A percentile compares a stretch with the other conserved stretches of the same genome.
Conservation (phyloP, 2,113 vertebrate species). For the Melanocharis versteri region DNA sequence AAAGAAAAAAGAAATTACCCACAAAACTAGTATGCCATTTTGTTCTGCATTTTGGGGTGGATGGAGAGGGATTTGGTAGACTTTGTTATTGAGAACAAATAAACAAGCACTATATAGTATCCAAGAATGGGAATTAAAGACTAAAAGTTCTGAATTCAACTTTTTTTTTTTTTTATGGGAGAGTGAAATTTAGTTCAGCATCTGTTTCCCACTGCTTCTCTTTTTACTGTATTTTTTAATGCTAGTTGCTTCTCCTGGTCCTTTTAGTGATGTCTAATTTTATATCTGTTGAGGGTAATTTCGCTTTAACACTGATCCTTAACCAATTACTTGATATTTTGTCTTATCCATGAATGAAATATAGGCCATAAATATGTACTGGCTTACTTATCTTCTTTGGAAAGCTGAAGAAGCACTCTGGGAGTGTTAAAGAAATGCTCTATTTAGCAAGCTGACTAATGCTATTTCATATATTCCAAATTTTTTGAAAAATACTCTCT, state of each 20-base stretch:
- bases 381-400: neutral
- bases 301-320: conserved; percentile 8
- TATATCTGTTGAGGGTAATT: neutral
- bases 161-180: neutral
- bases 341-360: neutral
- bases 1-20: neutral
- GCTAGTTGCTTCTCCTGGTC: neutral
- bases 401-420: neutral
- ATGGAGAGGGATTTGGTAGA: neutral
- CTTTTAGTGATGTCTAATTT: neutral
- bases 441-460: neutral
- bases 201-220: neutral
- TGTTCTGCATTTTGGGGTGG: neutral
- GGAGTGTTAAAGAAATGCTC: neutral
- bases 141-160: neutral
- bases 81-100: neutral
- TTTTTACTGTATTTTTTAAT: neutral
- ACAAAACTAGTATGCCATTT: neutral
- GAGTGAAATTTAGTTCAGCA: neutral
- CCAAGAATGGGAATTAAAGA: neutral
- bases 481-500: neutral
- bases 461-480: neutral
- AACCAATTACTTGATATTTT: conserved; percentile 24
- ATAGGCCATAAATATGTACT: neutral
- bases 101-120: neutral